Evolutionary conservation across 2,797 vertebrate genomes (phyloP).

Genomic region (Acanthis flammea): DNA sequence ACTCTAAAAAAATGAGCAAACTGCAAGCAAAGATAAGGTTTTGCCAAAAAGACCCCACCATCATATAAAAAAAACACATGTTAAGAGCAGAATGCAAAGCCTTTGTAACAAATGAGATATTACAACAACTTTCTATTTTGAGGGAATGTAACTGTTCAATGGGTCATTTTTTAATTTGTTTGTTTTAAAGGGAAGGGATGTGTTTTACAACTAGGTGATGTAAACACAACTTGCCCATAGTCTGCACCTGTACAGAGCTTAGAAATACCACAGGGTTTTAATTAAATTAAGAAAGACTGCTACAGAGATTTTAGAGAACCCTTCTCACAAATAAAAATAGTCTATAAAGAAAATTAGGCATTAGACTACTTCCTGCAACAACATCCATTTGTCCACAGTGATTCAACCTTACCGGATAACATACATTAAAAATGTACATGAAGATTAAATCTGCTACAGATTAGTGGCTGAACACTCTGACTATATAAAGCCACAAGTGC

Average conservation of each 20-base stretch:
- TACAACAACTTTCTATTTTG: background rate
- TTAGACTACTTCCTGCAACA: constrained; percentile 39
- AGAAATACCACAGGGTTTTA: background rate
- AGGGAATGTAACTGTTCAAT: background rate
- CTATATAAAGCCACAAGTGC: constrained; percentile 65
- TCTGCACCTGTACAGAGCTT: background rate
- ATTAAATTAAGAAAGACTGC: background rate
- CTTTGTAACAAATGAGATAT: background rate
- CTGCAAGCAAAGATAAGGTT: background rate
- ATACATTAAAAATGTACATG: constrained; percentile 28
- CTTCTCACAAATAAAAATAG: constrained; percentile 26
- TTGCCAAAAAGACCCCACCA: background rate
- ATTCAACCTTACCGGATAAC: constrained; percentile 27
- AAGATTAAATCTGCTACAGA: constrained; percentile 45
- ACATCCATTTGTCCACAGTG: constrained; percentile 32
- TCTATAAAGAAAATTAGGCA: constrained; percentile 42
- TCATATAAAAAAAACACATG: background rate
- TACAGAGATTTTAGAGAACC: background rate
- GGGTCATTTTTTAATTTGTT: background rate
- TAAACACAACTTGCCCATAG: background rate
- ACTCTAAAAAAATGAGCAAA: background rate
- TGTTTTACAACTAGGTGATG: background rate
- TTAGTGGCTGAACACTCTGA: background rate
- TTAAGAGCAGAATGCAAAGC: background rate
- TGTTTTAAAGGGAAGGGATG: background rate